Base-by-base conservation (phyloP, 2,888 invertebrate genomes). In the Thumatha senex region DNA sequence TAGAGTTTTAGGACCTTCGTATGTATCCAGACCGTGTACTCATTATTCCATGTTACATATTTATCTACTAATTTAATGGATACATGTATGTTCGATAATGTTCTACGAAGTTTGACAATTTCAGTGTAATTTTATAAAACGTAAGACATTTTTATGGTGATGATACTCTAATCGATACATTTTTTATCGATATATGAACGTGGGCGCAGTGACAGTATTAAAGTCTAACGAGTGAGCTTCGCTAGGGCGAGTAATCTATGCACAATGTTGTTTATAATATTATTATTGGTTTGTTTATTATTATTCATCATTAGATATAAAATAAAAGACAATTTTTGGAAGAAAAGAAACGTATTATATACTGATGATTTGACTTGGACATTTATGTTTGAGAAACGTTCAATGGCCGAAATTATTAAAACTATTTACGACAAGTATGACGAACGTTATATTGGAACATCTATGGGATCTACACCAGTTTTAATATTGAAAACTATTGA, bases 371-470 rank as follows among this genome's bases (percentile, higher is more conserved):
- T 68, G 1, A 33, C 76, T 2, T 69, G 70, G 61, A 75, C 77
- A 18, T 86, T 83, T 51, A 9, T 78, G 3, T 64, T 63, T 1
- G 73, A 78, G 0, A 72, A 81, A 31, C 54, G 70, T 33, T 78
- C 86, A 0, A 47, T 87, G 29, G 53, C 80, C 2, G 84, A 86
- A 63, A 56, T 79, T 31, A 71, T 72, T 15, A 83, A 77, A 49
- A 68, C 73, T 3, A 61, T 82, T 11, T 88, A 86, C 38, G 72
- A 85, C 10, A 61, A 61, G 1, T 46, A 81, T 53, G 61, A 61
- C 1, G 72, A 68, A 13, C 61, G 72, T 1, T 61, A 74, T 41
- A 67, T 86, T 10, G 87, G 86, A 1, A 59, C 74, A 9, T 72
- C 66, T 12, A 36, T 70, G 1, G 84, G 80, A 24, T 53, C 54